phyloP scores from a whole-genome alignment of 1,140 invertebrate species.

The Macrocentrus cingulum region DNA sequence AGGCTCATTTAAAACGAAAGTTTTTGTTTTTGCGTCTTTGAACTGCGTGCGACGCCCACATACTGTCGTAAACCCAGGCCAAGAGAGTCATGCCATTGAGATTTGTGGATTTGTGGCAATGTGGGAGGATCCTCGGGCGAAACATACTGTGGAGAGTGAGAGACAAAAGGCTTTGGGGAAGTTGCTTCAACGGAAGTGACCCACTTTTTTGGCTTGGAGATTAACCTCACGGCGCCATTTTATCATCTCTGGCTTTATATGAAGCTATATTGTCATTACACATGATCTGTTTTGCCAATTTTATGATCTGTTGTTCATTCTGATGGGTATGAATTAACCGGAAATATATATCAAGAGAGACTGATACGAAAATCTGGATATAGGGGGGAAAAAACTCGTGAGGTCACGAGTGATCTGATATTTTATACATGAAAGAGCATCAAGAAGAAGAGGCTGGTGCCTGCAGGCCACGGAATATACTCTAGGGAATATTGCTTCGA shows the following conservation, averaged over 20 bases:
- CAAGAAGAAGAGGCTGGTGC: not conserved
- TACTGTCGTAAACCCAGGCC: no score
- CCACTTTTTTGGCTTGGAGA: constrained; percentile 42
- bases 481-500: constrained; percentile 9
- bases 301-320: no score
- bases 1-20: no score
- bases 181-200: constrained; percentile 39
- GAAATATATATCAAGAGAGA: not conserved
- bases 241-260: constrained; percentile 4
- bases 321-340: no score
- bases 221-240: constrained; percentile 38
- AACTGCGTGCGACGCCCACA: no score
- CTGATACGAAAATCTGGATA: not conserved
- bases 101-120: no score
- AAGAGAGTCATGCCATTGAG: no score
- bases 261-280: not conserved
- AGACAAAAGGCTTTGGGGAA: constrained; percentile 36
- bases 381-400: constrained; percentile 1
- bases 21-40: no score
- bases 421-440: constrained; percentile 18
- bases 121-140: constrained; percentile 40
- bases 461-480: not conserved
- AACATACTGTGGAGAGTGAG: constrained; percentile 19
- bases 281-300: no score
- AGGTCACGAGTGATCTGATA: constrained; percentile 7